These are phyloP conservation scores for Ochropleura plecta DNA, from an alignment of 2,888 invertebrate species.

Conservation along the genomic window DNA sequence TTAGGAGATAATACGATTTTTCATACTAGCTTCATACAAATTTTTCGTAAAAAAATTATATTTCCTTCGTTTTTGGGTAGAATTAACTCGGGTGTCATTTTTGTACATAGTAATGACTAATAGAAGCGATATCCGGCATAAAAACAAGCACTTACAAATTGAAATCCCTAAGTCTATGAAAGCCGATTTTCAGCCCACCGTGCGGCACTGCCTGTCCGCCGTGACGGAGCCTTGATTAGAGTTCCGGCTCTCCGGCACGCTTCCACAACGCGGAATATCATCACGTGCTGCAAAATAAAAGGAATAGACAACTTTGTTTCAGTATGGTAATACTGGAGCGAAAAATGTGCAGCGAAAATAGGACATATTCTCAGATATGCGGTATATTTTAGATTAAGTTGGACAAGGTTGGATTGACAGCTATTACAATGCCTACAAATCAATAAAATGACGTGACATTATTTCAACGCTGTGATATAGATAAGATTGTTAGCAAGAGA, in stretches of 20 bases:
- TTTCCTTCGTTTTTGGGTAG: too few relatives aligned
- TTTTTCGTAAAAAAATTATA: too few relatives aligned
- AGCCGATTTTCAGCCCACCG: too few relatives aligned
- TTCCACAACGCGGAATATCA: constrained; percentile 49
- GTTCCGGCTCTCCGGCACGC: constrained; percentile 62
- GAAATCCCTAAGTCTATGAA: too few relatives aligned
- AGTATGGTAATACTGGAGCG: constrained; percentile 52
- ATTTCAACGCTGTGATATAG: neutral
- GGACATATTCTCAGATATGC: neutral
- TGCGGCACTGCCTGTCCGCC: constrained; percentile 52
- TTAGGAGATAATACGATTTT: too few relatives aligned
- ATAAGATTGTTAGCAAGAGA: neutral
- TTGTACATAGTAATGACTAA: too few relatives aligned
- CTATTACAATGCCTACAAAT: neutral
- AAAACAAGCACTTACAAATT: too few relatives aligned
- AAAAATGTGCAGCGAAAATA: constrained; percentile 35
- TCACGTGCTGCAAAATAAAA: constrained; percentile 58
- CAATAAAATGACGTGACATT: neutral
- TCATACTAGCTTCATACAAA: too few relatives aligned
- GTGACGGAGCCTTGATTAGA: constrained; percentile 65
- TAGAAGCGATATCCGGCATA: too few relatives aligned
- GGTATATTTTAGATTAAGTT: constrained; percentile 14
- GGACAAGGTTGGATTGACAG: neutral
- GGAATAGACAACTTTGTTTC: constrained; percentile 57
- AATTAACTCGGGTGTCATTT: too few relatives aligned